Base-by-base conservation (phyloP, 2,113 vertebrate species). In the Zosterops lateralis region DNA sequence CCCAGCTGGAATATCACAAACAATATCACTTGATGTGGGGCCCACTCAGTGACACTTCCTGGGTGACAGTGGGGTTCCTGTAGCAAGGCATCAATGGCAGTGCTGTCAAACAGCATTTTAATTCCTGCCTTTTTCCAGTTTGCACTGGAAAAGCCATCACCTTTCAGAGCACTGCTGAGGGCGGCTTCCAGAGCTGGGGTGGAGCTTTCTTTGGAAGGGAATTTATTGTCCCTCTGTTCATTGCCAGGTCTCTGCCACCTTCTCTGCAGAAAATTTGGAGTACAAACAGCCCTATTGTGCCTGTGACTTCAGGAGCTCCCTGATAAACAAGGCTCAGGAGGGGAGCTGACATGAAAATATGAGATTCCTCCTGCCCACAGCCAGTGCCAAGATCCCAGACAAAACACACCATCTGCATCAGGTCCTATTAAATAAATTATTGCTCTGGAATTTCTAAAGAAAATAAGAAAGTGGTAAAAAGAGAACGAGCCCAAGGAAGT, bases 381-480 rank as follows among this genome's bases (percentile, higher is more conserved):
- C 80, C 79, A 17, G 86, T 95, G 97, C 97, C 97, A 97, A 83
- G 29, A 87, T 62, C 77, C 93, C 68, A 74, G 84, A 88, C 51
- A 97, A 95, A 97, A 97, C 62, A 32, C 72, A 95, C 91, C 96
- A 93, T 84, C 92, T 87, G 83, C 70, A 83, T 90, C 92, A 96
- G 93, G 74, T 58, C 58, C 77, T 95, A 94, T 97, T 96, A 97
- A 96, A 79, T 54, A 97, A 98, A 98, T 97, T 96, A 96, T 97
- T 97, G 95, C 65, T 87, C 50, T 61, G 78, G 90, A 90, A 24
- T 90, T 92, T 92, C 91, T 44, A 12, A 68, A 82, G 62, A 75
- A 96, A 96, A 94, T 92, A 93, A 93, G 72, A 68, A 61, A 0
- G 9, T 28, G 31, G 29, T 54, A 70, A 84, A 89, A 78, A 54